phyloP scores from a whole-genome alignment of 2,797 vertebrate species.

The Gouania willdenowi region DNA sequence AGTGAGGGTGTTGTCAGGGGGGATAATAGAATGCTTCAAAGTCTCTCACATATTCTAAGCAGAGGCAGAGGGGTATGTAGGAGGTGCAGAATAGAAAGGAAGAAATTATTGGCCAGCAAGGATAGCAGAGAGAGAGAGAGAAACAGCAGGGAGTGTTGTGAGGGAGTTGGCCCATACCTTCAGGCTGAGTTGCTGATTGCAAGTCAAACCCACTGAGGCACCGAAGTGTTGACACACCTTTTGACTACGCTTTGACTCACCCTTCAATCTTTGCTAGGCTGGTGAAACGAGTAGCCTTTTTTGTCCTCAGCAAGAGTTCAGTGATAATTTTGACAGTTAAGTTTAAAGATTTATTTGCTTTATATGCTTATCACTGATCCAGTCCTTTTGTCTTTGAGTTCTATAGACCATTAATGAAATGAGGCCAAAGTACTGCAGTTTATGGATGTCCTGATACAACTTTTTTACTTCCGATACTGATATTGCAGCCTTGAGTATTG shows the following conservation, averaged over 20 bases:
- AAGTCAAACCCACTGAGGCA: constrained; percentile 15
- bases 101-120: constrained; percentile 37
- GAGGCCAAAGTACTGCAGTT: constrained; percentile 19
- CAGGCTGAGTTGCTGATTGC: constrained; percentile 39
- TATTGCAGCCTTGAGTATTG: too few relatives aligned
- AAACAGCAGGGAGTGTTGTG: constrained; percentile 29
- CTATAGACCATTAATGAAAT: constrained; percentile 57
- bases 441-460: too few relatives aligned
- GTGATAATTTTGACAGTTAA: constrained; percentile 22
- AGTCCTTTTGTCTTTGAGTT: constrained; percentile 29
- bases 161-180: constrained; percentile 49
- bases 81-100: constrained; percentile 34
- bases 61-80: constrained; percentile 25
- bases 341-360: constrained; percentile 22
- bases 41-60: constrained; percentile 29
- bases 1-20: constrained; percentile 36
- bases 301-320: constrained; percentile 20
- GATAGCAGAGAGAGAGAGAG: constrained; percentile 26
- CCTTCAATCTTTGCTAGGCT: constrained; percentile 31
- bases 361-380: constrained; percentile 25
- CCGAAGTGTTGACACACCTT: constrained; percentile 49
- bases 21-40: constrained; percentile 52
- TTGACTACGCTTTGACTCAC: constrained; percentile 49
- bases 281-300: constrained; percentile 19
- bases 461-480: too few relatives aligned